Base-by-base conservation (phyloP, 2,888 invertebrate genomes). In the Capitulum mitella region DNA sequence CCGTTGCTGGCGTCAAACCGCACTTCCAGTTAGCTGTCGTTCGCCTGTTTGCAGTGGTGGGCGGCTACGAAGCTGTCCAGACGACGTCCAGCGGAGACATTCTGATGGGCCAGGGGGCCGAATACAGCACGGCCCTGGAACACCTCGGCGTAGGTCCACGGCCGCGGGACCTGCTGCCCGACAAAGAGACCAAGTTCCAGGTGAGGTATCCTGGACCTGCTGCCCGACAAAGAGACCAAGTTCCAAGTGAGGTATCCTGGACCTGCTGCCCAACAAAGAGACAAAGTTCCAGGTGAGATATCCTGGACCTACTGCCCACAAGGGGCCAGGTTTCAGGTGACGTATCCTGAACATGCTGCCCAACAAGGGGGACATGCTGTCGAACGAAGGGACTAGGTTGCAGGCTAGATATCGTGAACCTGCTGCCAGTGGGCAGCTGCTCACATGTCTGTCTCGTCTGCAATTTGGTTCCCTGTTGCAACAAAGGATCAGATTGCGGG, bases 251-350 rank as follows among this genome's bases (percentile, higher is more conserved):
- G 81, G 80, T 80, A 29, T n/a, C n/a, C n/a, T n/a, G 1, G 81
- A 82, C 64, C 77, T 58, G 29, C 80, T 82, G 26, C 79, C 81
- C 77, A 80, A 79, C 51, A 80, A 78, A 29, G 79, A 78, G 46
- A 82, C 82, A 40, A 81, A 80, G 51, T 82, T 82, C 77, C 82
- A 82, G 81, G 81, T 81, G 29, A 80, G 81, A 79, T 80, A 29
- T n/a, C n/a, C n/a, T n/a, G 1, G 81, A 82, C 64, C 77, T 58
- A 22, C 80, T 82, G 26, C 79, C 81, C 77, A 80, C 79, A 78
- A 29, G 79, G 78, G 46, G 81, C 82, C 48, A 81, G 79, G 51
- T 82, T 82, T 75, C 82, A 82, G 81, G 81, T 81, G 29, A 80
- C 81, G 80, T 80, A 29, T n/a, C n/a, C n/a, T n/a, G n/a, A n/a